A percentile compares a stretch with the other conserved stretches of the same genome.
These are phyloP conservation scores for Chrysopilus asiliformis DNA, from an alignment of 2,888 invertebrate genomes.

Conservation along the genomic window DNA sequence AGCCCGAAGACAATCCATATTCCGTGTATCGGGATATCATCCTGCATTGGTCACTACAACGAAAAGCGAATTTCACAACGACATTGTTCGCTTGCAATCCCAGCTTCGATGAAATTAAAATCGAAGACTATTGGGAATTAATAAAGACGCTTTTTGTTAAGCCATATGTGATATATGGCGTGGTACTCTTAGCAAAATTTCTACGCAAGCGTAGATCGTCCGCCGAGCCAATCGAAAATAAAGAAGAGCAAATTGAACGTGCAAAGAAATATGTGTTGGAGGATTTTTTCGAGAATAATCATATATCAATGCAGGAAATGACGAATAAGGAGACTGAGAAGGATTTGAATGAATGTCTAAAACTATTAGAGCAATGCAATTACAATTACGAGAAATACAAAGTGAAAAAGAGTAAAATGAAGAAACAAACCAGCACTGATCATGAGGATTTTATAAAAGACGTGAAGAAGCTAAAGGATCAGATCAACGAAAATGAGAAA, in stretches of 20 bases:
- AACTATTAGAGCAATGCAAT: conserved; percentile 27
- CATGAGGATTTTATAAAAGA: conserved; percentile 30
- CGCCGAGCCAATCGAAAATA: conserved; percentile 20
- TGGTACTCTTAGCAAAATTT: conserved; percentile 31
- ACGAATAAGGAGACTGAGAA: conserved; percentile 29
- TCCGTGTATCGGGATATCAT: conserved; percentile 27
- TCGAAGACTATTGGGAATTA: conserved; percentile 29
- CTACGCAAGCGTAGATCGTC: conserved; percentile 30
- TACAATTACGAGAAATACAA: conserved; percentile 33
- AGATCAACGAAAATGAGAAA: conserved; percentile 22
- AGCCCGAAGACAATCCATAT: conserved; percentile 23
- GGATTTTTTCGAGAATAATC: conserved; percentile 37
- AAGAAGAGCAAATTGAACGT: conserved; percentile 31
- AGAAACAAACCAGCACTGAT: conserved; percentile 23
- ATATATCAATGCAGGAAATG: conserved; percentile 30
- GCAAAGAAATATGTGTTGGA: conserved; percentile 43
- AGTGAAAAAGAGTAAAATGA: conserved; percentile 23
- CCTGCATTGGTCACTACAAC: conserved; percentile 29
- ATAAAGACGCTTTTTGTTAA: conserved; percentile 31
- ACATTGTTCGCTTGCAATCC: conserved; percentile 30
- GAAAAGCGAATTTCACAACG: conserved; percentile 27
- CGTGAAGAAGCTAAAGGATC: conserved; percentile 28
- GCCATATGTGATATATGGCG: conserved; percentile 32
- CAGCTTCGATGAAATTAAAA: conserved; percentile 24
- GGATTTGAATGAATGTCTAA: conserved; percentile 26